phyloP scores from a whole-genome alignment of 2,113 vertebrate species.

The Apteryx mantelli region DNA sequence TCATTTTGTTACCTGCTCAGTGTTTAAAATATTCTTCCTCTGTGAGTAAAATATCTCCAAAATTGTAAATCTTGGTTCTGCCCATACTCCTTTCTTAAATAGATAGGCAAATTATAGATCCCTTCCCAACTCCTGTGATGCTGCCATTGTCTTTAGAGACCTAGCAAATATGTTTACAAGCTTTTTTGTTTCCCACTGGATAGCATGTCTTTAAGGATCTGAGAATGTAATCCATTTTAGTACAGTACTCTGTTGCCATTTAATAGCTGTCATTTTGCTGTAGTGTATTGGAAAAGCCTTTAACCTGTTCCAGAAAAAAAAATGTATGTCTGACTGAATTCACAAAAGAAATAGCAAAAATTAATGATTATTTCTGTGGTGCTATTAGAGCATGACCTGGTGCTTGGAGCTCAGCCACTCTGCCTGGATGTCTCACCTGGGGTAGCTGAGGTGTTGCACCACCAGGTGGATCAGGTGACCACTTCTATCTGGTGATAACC shows the following conservation, averaged over 20 bases:
- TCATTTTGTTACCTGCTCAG: background rate
- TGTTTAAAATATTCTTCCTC: background rate
- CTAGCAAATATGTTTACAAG: background rate
- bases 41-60: background rate
- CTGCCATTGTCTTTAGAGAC: background rate
- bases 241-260: background rate
- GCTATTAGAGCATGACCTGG: background rate
- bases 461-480: background rate
- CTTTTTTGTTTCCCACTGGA: background rate
- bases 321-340: background rate
- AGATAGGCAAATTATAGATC: background rate
- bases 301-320: background rate
- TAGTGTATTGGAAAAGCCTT: background rate
- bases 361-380: background rate
- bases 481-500: background rate
- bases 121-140: background rate
- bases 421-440: background rate
- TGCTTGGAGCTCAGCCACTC: background rate
- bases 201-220: background rate
- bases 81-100: background rate
- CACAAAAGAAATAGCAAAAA: background rate
- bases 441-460: background rate
- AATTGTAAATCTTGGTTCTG: background rate
- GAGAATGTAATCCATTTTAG: background rate
- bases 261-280: background rate